phyloP scores from a whole-genome alignment of 2,888 invertebrate genomes.

The Drosophila ustulata region DNA sequence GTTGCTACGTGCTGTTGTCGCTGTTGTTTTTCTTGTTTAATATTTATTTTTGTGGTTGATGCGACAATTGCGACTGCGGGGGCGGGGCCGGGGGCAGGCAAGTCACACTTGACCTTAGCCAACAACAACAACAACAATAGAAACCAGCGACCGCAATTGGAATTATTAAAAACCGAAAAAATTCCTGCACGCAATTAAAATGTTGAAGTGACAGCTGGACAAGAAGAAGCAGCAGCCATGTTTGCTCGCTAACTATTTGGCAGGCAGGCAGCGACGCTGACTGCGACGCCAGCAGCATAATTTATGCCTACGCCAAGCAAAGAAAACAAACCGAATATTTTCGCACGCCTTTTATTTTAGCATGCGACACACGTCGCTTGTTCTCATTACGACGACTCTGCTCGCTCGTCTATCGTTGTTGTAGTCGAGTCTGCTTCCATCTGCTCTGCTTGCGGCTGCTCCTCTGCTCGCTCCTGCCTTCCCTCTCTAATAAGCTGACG shows the following conservation, averaged over 20 bases:
- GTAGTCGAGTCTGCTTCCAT: background rate
- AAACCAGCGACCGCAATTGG: slow-evolving; percentile 1
- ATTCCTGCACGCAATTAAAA: slow-evolving; percentile 79
- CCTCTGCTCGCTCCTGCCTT: slow-evolving; percentile 13
- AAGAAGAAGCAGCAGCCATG: slow-evolving; percentile 22
- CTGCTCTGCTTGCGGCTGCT: slow-evolving; percentile 25
- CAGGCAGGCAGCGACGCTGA: slow-evolving; percentile 30
- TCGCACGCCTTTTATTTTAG: slow-evolving; percentile 76
- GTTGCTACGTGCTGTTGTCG: slow-evolving; percentile 47
- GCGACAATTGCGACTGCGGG: slow-evolving; percentile 28
- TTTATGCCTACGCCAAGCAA: slow-evolving; percentile 45
- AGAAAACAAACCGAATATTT: slow-evolving; percentile 41
- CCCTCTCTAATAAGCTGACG: slow-evolving; percentile 5
- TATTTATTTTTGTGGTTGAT: slow-evolving; percentile 65
- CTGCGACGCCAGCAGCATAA: slow-evolving; percentile 52
- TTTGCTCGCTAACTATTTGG: slow-evolving; percentile 39
- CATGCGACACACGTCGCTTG: slow-evolving; percentile 73
- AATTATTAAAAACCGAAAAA: slow-evolving; percentile 22
- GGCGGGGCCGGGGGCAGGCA: background rate
- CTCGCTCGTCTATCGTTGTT: background rate
- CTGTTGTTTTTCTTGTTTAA: slow-evolving; percentile 34
- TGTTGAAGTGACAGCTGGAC: slow-evolving; percentile 70
- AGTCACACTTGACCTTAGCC: slow-evolving; percentile 72
- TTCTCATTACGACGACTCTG: slow-evolving; percentile 57
- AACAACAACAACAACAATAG: slow-evolving; percentile 37